phyloP scores from a whole-genome alignment of 2,113 vertebrate genomes.

The Lagopus leucura region DNA sequence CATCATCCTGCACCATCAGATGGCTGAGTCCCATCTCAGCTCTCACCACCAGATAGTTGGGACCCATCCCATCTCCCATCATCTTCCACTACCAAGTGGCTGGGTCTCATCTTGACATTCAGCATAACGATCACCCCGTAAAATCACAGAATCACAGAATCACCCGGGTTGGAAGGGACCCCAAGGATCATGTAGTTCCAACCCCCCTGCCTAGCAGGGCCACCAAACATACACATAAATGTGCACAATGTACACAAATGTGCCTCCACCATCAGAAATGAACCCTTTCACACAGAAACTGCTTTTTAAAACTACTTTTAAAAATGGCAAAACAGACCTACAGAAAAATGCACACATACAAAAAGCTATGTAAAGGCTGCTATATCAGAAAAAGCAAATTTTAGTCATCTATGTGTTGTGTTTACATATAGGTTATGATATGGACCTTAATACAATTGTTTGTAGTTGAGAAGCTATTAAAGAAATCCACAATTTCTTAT shows the following conservation, averaged over 20 bases:
- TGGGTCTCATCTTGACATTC: not conserved
- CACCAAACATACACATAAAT: too few species aligned
- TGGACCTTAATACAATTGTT: not conserved
- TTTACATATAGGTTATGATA: not conserved
- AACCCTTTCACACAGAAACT: not conserved
- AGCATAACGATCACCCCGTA: not conserved
- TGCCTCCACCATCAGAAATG: not conserved
- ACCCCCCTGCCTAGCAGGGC: too few species aligned
- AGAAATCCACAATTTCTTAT: not conserved
- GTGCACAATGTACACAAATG: too few species aligned
- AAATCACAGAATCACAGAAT: too few species aligned
- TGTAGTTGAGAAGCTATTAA: not conserved
- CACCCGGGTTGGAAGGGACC: too few species aligned
- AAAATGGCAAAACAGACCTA: not conserved
- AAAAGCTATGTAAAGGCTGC: fast-evolving
- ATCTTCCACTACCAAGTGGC: not conserved
- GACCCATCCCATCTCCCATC: not conserved
- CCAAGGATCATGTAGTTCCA: too few species aligned
- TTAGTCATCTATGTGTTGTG: not conserved
- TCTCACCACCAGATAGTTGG: not conserved
- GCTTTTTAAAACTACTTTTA: not conserved
- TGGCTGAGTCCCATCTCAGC: not conserved
- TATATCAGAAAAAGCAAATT: not conserved
- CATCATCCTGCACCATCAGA: not conserved
- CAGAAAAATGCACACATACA: not conserved